Percentiles rank a stretch among this genome's conserved stretches.
Conservation (phyloP, 2,797 vertebrate genomes). For the Lateolabrax maculatus region DNA sequence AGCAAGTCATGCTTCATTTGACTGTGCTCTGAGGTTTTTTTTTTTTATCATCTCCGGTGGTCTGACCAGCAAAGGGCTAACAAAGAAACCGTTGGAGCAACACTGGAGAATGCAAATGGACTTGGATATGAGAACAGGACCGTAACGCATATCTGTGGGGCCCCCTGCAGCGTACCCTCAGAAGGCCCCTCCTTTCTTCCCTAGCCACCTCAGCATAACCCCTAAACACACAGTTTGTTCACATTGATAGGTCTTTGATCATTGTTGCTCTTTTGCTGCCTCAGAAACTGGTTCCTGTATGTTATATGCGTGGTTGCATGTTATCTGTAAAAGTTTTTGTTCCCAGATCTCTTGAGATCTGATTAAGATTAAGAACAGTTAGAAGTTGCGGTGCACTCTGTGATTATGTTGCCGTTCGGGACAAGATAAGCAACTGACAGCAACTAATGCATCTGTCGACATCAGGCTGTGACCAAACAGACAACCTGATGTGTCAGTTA, state of each 20-base stretch:
- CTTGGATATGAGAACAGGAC: constrained; percentile 22
- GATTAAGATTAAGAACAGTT: too few species aligned
- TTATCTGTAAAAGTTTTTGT: constrained; percentile 2
- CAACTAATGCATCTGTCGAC: neutral
- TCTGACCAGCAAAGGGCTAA: constrained; percentile 43
- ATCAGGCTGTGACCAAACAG: neutral
- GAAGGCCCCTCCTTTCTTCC: constrained; percentile 16
- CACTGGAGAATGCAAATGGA: constrained; percentile 38
- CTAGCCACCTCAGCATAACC: constrained; percentile 14
- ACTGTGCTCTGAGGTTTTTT: constrained; percentile 45
- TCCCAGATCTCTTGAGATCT: neutral
- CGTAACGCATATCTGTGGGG: neutral
- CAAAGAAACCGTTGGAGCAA: constrained; percentile 58
- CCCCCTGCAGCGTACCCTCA: constrained; percentile 7
- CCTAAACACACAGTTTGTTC: constrained; percentile 6
- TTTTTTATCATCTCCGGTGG: constrained; percentile 71
- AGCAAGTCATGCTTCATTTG: constrained; percentile 72
- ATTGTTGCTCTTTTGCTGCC: constrained; percentile 20
- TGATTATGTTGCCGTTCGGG: neutral
- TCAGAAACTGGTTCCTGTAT: neutral
- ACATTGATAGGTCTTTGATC: constrained; percentile 33
- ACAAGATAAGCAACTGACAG: neutral
- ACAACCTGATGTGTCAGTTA: neutral
- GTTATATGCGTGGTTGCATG: neutral
- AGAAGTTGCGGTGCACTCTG: neutral